Evolutionary conservation across 2,888 invertebrate genomes (phyloP), one percentile per base, ranked within the genome.

Genomic region (Drepanosiphum platanoidis): DNA sequence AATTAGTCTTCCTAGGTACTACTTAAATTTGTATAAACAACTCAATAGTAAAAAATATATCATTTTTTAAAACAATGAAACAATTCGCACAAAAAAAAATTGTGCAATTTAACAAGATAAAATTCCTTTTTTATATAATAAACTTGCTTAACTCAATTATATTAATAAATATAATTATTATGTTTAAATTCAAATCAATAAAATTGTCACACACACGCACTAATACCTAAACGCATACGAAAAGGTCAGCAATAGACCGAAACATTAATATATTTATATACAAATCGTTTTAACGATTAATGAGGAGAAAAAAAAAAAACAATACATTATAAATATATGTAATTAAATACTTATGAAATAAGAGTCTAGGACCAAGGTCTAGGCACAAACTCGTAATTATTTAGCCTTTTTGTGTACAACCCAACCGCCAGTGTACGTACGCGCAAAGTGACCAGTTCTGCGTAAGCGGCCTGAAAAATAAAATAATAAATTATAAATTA

Each of bases 341-440:
- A 77, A 66, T 75, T 52, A 68, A 75, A 84, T 74, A 84, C 77
- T 77, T 84, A 84, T 46, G 42, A 68, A 42, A 75, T 84, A 84
- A 81, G 74, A 84, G 83, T 84, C 77, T 84, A 84, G 84, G 84
- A 84, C 84, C 84, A 84, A 84, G 52, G 75, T 84, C 84, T 84
- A 77, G 66, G 84, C 77, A 84, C 74, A 84, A 84, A 77, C 52
- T 84, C 68, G n/a, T 71, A 61, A 36, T 74, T 84, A 77, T 84
- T 84, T 84, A 84, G 84, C 77, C 68, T 70, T 83, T 66, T 81
- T 86, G 34, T 87, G 87, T 78, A 87, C 79, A 71, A 89, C 88
- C 87, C 92, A 94, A 89, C 95, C 95, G 90, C 94, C 94, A 89
- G 94, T 93, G 91, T 94, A 95, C 91, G 95, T 95, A 90, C 94